Evolutionary conservation across 2,888 invertebrate genomes (phyloP), one percentile per base, ranked within the genome.

Genomic region (Trachelus iudaicus): DNA sequence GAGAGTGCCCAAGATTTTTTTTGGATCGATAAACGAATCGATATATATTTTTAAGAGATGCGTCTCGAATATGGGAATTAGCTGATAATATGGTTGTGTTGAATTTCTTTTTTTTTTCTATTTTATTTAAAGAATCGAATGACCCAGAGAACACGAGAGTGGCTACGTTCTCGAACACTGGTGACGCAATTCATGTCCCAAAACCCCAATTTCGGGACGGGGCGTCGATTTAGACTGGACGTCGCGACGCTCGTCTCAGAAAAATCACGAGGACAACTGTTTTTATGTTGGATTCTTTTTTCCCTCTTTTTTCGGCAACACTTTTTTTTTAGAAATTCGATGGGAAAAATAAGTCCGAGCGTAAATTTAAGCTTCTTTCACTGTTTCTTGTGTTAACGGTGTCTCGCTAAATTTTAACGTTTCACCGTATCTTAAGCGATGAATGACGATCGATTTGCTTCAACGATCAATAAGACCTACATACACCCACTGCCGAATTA

Each of bases 161-260:
- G 69, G 73, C 23, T 35, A 30, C 1, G 34, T 23, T 56, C 73
- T 34, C n/a, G 30, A 73, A 34, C 34, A 35, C 68, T 69, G 35
- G 69, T 73, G 74, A 34, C 69, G 69, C 73, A 75, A 73, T 13
- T 15, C 35, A 74, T 79, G 82, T 75, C 82, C 82, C 78, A 81
- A 81, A 83, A 82, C 81, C 76, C 83, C 77, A 83, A 83, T 83
- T 83, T 79, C 56, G 23, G 56, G 15, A 56, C 56, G 56, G 56
- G 23, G 9, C 56, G 56, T 56, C 56, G 56, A 56, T 56, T 56
- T 56, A 56, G 56, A 23, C 56, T 56, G 15, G 56, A 56, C 56
- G 56, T 56, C 23, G 23, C 56, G 56, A 56, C 56, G 56, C 23
- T 23, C 23, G 56, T 56, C 23, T 23, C 9, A 9, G 56, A 56